phyloP scores from a whole-genome alignment of 1,140 invertebrate species.

The Drosophila sturtevanti region DNA sequence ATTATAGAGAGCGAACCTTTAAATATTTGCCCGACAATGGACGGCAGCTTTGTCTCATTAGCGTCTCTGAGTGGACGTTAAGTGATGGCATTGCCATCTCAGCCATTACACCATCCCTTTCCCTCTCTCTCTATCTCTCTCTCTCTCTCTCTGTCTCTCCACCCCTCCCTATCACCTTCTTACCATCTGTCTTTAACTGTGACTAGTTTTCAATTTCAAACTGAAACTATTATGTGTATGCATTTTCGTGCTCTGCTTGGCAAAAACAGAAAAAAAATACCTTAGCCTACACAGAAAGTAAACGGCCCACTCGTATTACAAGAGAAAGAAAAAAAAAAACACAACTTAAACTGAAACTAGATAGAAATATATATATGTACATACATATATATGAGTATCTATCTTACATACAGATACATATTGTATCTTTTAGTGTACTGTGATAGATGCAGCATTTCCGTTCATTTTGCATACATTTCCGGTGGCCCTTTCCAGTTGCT shows the following conservation, averaged over 20 bases:
- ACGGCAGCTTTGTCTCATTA: constrained; percentile 77
- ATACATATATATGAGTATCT: no score
- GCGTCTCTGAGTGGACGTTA: constrained; percentile 45
- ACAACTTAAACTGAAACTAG: constrained; percentile 46
- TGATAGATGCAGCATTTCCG: constrained; percentile 66
- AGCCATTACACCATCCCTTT: neutral
- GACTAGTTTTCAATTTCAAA: constrained; percentile 68
- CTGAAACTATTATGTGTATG: constrained; percentile 35
- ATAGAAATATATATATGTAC: constrained; percentile 41
- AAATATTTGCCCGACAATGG: constrained; percentile 41
- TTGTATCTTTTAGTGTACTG: constrained; percentile 50
- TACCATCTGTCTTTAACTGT: constrained; percentile 11
- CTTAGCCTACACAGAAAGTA: constrained; percentile 14
- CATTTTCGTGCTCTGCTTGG: constrained; percentile 73
- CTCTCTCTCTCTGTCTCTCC: constrained; percentile 15
- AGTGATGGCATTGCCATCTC: constrained; percentile 52
- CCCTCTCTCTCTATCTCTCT: neutral
- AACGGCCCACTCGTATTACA: constrained; percentile 69
- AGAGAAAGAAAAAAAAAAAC: constrained; percentile 6
- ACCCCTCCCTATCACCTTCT: no score
- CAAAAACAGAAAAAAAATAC: constrained; percentile 58
- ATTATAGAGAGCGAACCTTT: constrained; percentile 60
- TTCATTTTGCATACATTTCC: constrained; percentile 53
- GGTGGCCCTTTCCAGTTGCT: constrained; percentile 44
- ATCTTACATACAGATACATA: constrained; percentile 38